Evolutionary conservation across 2,797 vertebrate genomes (phyloP).

Genomic region (Sebastes kiyomatsui): DNA sequence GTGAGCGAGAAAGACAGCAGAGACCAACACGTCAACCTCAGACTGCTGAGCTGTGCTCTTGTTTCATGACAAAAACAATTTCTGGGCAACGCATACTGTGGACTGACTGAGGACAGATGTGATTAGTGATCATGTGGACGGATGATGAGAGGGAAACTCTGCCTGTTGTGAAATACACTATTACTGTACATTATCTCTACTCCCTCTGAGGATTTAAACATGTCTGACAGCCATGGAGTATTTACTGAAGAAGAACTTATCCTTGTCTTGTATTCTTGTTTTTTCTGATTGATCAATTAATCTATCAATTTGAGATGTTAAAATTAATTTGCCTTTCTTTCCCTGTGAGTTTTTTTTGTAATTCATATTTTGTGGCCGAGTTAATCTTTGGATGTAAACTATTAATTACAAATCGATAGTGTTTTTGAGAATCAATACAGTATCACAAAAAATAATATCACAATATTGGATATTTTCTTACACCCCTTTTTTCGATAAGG

Average conservation of each 20-base stretch:
- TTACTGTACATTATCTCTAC: slow-evolving; percentile 4
- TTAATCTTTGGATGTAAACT: too few relatives aligned
- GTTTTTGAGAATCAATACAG: too few relatives aligned
- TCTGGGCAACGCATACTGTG: slow-evolving; percentile 16
- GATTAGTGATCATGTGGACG: slow-evolving; percentile 32
- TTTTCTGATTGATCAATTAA: neutral
- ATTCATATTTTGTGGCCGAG: neutral
- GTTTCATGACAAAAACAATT: slow-evolving; percentile 44
- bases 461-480: too few relatives aligned
- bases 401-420: too few relatives aligned
- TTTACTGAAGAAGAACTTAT: neutral
- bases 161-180: neutral
- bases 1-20: slow-evolving; percentile 54
- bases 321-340: neutral
- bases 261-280: neutral
- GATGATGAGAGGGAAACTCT: slow-evolving; percentile 27
- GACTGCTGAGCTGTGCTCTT: slow-evolving; percentile 48
- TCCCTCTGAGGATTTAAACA: neutral
- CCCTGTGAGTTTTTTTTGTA: neutral
- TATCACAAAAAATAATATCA: too few relatives aligned
- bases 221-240: neutral
- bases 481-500: fast-evolving
- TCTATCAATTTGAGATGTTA: neutral
- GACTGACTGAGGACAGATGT: slow-evolving; percentile 38
- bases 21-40: slow-evolving; percentile 46